Evolutionary conservation across 92 coral and sea anemone species (phyloP).

Genomic region (Epizoanthus rinbou): DNA sequence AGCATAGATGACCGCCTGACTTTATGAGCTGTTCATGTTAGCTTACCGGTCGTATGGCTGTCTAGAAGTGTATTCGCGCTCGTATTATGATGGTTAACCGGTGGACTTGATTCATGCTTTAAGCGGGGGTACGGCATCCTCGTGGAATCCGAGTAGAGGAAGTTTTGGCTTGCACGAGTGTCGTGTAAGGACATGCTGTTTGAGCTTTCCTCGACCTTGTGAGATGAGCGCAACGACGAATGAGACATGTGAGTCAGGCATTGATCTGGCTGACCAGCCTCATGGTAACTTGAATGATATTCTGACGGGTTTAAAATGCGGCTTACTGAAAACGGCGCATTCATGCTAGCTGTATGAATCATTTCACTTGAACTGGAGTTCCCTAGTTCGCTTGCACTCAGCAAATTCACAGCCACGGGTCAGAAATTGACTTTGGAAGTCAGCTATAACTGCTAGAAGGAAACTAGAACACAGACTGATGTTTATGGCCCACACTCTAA

Average conservation of each 20-base stretch:
- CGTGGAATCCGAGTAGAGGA: constrained; percentile 79
- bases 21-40: constrained; percentile 42
- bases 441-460: constrained; percentile 95
- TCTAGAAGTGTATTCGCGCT: constrained; percentile 84
- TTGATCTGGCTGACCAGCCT: constrained; percentile 78
- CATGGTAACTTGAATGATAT: constrained; percentile 86
- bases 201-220: constrained; percentile 86
- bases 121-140: constrained; percentile 78
- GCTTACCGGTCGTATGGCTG: constrained; percentile 78
- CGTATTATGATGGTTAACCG: constrained; percentile 63
- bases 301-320: constrained; percentile 86
- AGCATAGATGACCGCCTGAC: constrained; percentile 30
- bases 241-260: constrained; percentile 89
- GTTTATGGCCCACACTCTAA: constrained; percentile 97
- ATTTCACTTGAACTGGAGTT: constrained; percentile 50
- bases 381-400: constrained; percentile 56
- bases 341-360: constrained; percentile 94
- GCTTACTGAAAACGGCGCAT: constrained; percentile 98
- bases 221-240: constrained; percentile 60
- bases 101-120: constrained; percentile 80
- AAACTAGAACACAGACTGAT: constrained; percentile 91
- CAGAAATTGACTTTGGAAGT: constrained; percentile 93
- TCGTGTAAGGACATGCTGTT: constrained; percentile 88
- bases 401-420: constrained; percentile 68
- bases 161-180: constrained; percentile 59